Percentiles rank a stretch among this genome's conserved stretches.
Conservation (phyloP, 1,140 invertebrate species). For the Trichoplusia ni region DNA sequence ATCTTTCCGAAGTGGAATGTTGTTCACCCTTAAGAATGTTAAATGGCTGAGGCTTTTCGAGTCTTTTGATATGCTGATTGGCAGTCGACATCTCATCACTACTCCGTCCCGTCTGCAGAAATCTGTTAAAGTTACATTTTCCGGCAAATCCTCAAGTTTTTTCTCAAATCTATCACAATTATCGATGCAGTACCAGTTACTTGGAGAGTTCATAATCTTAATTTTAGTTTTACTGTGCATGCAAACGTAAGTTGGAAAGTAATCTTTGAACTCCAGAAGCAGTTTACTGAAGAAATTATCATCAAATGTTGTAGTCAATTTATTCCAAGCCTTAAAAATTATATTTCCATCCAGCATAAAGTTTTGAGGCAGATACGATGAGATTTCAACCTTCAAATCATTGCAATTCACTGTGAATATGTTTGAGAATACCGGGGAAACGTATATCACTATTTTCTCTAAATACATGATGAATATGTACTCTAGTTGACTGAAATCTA, state of each 20-base stretch:
- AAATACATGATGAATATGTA: conserved; percentile 44
- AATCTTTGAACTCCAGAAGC: conserved; percentile 32
- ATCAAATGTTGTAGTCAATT: conserved; percentile 30
- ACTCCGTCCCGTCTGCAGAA: conserved; percentile 36
- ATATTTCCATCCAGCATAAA: conserved; percentile 42
- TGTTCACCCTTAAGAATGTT: conserved; percentile 37
- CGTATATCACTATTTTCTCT: conserved; percentile 37
- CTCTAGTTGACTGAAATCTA: conserved; percentile 37
- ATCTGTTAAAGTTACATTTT: conserved; percentile 39
- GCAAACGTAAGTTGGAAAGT: conserved; percentile 40
- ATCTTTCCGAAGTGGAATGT: conserved; percentile 32
- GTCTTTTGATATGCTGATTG: conserved; percentile 23
- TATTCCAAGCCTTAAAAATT: conserved; percentile 43
- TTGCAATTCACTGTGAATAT: conserved; percentile 32
- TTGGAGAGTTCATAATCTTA: conserved; percentile 27
- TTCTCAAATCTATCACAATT: conserved; percentile 32
- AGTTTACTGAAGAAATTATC: conserved; percentile 31
- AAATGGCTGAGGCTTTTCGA: conserved; percentile 28
- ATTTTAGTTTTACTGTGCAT: conserved; percentile 35
- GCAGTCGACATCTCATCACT: conserved; percentile 17
- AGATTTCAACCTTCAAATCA: conserved; percentile 32
- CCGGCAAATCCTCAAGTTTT: conserved; percentile 23
- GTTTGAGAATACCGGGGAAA: conserved; percentile 32
- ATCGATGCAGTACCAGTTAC: conserved; percentile 42
- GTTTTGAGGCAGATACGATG: conserved; percentile 29